Percentiles rank a stretch among this genome's conserved stretches.
Conservation (phyloP, 2,888 invertebrate species). For the Xestia ashworthii region DNA sequence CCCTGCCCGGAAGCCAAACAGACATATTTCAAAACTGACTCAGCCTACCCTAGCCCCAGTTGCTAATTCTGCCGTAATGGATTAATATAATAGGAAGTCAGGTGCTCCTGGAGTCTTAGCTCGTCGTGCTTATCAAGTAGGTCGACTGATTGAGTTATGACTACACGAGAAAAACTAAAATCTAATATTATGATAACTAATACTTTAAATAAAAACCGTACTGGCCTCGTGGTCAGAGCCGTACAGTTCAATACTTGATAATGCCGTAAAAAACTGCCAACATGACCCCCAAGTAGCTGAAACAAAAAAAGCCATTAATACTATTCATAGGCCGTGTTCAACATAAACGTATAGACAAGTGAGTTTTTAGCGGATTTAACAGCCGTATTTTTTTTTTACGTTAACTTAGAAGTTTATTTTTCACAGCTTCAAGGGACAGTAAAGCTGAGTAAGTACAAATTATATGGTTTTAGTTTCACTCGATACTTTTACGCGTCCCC, state of each 20-base stretch:
- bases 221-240: background rate
- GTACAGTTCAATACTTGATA: background rate
- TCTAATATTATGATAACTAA: background rate
- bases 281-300: constrained; percentile 35
- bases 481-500: too few species aligned
- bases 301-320: constrained; percentile 16
- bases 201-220: background rate
- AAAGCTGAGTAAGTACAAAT: too few species aligned
- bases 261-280: constrained; percentile 50
- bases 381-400: too few species aligned
- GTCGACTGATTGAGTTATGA: background rate
- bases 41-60: too few species aligned
- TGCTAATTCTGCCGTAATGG: background rate
- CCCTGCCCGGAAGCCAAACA: too few species aligned
- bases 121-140: background rate
- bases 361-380: too few species aligned
- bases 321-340: too few species aligned
- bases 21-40: too few species aligned
- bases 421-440: too few species aligned
- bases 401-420: too few species aligned
- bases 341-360: too few species aligned
- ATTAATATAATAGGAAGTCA: background rate
- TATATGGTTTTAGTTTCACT: too few species aligned
- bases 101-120: background rate
- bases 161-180: background rate